A percentile compares a stretch with the other conserved stretches of the same genome.
These are phyloP conservation scores for Drosophila paranaensis DNA, from an alignment of 2,888 invertebrate species.

Conservation along the genomic window DNA sequence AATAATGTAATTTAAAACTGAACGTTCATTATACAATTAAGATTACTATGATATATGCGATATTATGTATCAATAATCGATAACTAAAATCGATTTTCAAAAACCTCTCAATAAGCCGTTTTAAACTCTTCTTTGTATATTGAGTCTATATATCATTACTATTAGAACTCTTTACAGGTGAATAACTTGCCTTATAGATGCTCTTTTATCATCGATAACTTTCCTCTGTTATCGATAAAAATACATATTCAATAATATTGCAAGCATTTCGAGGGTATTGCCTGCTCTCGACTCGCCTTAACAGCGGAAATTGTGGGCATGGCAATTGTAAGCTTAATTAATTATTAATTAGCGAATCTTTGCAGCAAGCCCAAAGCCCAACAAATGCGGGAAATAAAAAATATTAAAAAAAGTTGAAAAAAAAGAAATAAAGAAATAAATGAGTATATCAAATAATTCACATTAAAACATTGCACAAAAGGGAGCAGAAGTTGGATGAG, in stretches of 20 bases:
- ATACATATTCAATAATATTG: neutral
- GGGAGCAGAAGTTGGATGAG: constrained; percentile 28
- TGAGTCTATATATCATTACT: too few species aligned
- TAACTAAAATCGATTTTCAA: neutral
- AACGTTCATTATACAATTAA: neutral
- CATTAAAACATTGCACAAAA: constrained; percentile 64
- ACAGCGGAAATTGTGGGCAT: constrained; percentile 31
- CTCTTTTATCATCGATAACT: neutral
- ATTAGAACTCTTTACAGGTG: neutral
- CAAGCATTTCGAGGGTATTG: neutral
- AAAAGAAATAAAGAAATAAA: constrained; percentile 31
- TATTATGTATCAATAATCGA: neutral
- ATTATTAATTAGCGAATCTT: constrained; percentile 76
- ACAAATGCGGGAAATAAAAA: constrained; percentile 51
- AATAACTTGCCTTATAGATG: neutral
- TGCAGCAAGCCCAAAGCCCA: constrained; percentile 64
- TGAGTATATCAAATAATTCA: constrained; percentile 65
- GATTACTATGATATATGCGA: neutral
- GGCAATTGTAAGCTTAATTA: constrained; percentile 71
- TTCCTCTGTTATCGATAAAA: too few species aligned
- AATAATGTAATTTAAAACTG: neutral
- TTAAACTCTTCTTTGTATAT: neutral
- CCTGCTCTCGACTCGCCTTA: neutral
- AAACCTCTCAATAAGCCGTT: neutral
- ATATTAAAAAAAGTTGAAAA: constrained; percentile 11